Evolutionary conservation across 2,797 vertebrate species (phyloP), one percentile per base, ranked within the genome.

Genomic region (Gymnoscopelus braueri): DNA sequence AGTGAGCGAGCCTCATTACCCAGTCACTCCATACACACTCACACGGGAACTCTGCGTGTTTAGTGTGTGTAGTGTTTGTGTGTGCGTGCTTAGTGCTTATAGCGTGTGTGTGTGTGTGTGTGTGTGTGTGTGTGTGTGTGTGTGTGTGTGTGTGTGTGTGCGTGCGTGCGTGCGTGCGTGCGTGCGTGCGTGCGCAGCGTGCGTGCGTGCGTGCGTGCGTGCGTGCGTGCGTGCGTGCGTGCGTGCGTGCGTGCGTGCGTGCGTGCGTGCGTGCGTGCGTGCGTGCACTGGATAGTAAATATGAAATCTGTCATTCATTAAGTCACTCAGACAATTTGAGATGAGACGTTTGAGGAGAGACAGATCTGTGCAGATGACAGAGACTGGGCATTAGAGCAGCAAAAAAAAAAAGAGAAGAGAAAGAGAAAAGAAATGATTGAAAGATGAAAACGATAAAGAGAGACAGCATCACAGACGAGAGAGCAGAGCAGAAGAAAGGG

Each of bases 1-100:
- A 84, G 76, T 78, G 87, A 90, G 83, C 69, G 83, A 85, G 86
- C 88, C 89, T 92, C 89, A 92, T 92, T 92, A 92, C 83, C 76
- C 80, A 90, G 86, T 90, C 84, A 84, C 82, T 87, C 79, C 77
- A 72, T 84, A 88, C 87, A 80, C 79, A 74, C 79, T 88, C 83
- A 78, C 58, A 65, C 68, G 67, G 64, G 60, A 39, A 52, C 55
- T 57, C 59, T 68, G 72, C 59, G 63, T 56, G 47, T 54, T 24
- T 51, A 19, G 35, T 56, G 3, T 65, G 4, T 63, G 1, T 8
- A 5, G 7, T 19, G 13, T 32, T 3, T 14, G n/a, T 19, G 11
- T n/a, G 8, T n/a, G 15, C 19, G 26, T 47, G 13, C 47, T 10
- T 59, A 4, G 13, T n/a, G 11, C 39, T 4, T 39, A 29, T 59